Conservation (phyloP, 1,140 invertebrate genomes). For the Dinoponera quadriceps region DNA sequence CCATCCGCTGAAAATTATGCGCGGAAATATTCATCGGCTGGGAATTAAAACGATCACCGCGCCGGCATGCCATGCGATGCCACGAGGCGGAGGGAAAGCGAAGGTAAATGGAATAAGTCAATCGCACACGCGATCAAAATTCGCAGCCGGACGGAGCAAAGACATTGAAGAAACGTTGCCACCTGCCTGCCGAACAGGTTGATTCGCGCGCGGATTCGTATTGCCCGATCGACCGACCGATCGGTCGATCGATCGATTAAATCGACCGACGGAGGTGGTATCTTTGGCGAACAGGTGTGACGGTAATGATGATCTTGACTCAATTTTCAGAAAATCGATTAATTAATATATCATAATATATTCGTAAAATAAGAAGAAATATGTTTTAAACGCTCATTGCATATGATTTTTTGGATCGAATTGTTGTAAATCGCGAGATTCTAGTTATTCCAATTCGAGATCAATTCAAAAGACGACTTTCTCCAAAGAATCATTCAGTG, state of each 20-base stretch:
- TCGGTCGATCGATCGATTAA: slow-evolving; percentile 25
- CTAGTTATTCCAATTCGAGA: too few relatives aligned
- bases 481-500: too few relatives aligned
- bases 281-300: too few relatives aligned
- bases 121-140: slow-evolving; percentile 12
- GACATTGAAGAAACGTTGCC: slow-evolving; percentile 1
- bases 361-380: too few relatives aligned
- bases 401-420: too few relatives aligned
- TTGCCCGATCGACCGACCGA: slow-evolving; percentile 64
- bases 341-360: too few relatives aligned
- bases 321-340: too few relatives aligned
- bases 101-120: slow-evolving; percentile 28
- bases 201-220: slow-evolving; percentile 43
- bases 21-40: not conserved
- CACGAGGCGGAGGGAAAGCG: slow-evolving; percentile 16
- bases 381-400: too few relatives aligned
- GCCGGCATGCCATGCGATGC: not conserved
- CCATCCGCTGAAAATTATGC: not conserved
- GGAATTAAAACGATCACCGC: slow-evolving; percentile 4
- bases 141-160: not conserved
- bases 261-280: too few relatives aligned
- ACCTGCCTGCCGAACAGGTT: slow-evolving; percentile 27
- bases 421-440: too few relatives aligned
- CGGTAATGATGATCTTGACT: too few relatives aligned
- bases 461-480: too few relatives aligned